Evolutionary conservation across 2,888 invertebrate genomes (phyloP), one percentile per base, ranked within the genome.

Genomic region (Seladonia tumulorum): DNA sequence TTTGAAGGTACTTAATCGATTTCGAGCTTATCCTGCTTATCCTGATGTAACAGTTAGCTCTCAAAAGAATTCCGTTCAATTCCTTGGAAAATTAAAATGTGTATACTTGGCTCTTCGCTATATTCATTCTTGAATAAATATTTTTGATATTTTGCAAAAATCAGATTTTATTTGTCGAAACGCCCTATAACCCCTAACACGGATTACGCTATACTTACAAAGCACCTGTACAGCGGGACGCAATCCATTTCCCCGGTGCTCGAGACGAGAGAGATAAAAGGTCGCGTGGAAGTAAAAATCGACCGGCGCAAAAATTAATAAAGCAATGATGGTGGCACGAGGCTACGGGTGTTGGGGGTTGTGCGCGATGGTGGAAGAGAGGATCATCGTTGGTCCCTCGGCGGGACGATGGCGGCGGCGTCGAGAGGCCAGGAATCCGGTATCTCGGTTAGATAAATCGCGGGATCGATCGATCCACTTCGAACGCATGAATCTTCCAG

Each of bases 401-500:
- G 39, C 22, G 68, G 39, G 39, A 68, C 68, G 53, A 53, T 22
- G 14, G 29, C 29, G 57, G 66, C 35, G 29, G 5, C 66, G 66
- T 35, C 66, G 8, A 35, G 18, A 66, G 68, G 22, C 39, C 39
- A 68, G 39, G 68, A 39, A 68, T 68, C 68, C 53, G 45, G 60
- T 53, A 60, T 60, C 29, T 42, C 29, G 12, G 1, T 16, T 29
- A 57, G 35, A 53, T 68, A 76, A 76, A 82, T 82, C 80, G 85
- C 73, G 73, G 83, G 82, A 87, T 85, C 88, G 88, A 85, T 88
- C 83, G 76, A 42, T 22, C 53, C 25, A 39, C 10, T 68, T 8
- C 42, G 45, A 70, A 72, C 82, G 81, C 76, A 79, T 76, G 86
- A 86, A 84, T 86, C 83, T 79, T 68, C 68, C 39, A 68, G 35